Evolutionary conservation across 2,797 vertebrate species (phyloP).

Genomic region (Moxostoma hubbsi): DNA sequence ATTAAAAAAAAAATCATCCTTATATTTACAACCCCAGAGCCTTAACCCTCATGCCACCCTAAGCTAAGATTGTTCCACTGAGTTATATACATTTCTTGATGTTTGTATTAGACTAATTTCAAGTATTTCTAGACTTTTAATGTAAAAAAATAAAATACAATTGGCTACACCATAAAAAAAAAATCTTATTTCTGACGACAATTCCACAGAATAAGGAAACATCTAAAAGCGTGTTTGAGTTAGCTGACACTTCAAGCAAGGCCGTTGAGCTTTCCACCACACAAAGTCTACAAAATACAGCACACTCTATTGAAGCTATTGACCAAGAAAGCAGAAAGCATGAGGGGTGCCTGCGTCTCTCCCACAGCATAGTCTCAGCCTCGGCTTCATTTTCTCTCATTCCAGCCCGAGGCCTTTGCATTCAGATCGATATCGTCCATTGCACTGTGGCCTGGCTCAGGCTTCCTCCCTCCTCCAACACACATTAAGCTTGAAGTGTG

Average conservation of each 20-base stretch:
- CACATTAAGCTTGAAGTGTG: too few relatives aligned
- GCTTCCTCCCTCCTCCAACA: constrained; percentile 27
- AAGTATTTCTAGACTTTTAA: too few relatives aligned
- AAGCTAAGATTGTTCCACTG: not conserved
- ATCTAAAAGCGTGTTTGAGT: too few relatives aligned
- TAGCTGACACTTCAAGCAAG: not conserved
- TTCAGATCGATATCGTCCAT: constrained; percentile 71
- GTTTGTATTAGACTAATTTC: not conserved
- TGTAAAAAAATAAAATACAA: not conserved
- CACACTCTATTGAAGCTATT: constrained; percentile 7
- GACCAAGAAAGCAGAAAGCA: constrained; percentile 3
- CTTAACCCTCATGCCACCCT: not conserved
- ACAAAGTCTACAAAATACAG: not conserved
- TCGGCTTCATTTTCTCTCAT: constrained; percentile 51
- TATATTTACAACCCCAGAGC: not conserved
- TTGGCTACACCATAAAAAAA: too few relatives aligned
- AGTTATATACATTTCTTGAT: not conserved
- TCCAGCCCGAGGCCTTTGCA: constrained; percentile 33
- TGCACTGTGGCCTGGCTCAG: constrained; percentile 63
- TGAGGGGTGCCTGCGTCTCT: not conserved
- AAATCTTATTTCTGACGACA: too few relatives aligned
- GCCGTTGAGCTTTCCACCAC: not conserved
- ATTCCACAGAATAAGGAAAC: too few relatives aligned
- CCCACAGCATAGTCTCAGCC: not conserved
- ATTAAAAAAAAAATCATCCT: too few relatives aligned